A percentile compares a stretch with the other conserved stretches of the same genome.
These are phyloP conservation scores for Epinephelus coioides DNA, from an alignment of 2,797 vertebrate genomes.

Conservation along the genomic window DNA sequence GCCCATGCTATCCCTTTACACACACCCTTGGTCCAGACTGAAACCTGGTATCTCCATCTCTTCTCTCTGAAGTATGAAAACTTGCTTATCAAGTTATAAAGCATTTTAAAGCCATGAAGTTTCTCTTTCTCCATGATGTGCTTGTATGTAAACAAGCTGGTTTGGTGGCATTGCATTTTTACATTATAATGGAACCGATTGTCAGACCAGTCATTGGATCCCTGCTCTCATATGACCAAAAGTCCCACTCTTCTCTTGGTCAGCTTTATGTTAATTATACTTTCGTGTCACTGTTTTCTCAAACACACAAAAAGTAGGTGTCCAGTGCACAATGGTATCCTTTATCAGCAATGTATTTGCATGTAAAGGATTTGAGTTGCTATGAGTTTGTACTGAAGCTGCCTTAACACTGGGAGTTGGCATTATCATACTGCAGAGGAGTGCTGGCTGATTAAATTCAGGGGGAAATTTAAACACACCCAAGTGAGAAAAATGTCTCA, in stretches of 20 bases:
- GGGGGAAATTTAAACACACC: not conserved
- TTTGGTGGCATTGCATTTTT: conserved; percentile 16
- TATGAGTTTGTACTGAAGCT: not conserved
- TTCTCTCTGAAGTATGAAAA: too few relatives aligned
- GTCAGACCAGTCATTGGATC: not conserved
- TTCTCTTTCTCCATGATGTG: rapidly evolving
- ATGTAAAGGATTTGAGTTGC: too few relatives aligned
- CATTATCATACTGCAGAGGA: not conserved
- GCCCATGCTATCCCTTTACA: too few relatives aligned
- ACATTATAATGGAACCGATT: too few relatives aligned
- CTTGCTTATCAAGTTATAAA: not conserved
- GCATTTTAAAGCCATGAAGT: not conserved
- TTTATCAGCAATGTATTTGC: not conserved
- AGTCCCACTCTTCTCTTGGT: not conserved
- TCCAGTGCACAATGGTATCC: not conserved
- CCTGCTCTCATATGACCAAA: not conserved
- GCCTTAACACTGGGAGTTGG: too few relatives aligned
- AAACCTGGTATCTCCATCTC: too few relatives aligned
- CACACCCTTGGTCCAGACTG: too few relatives aligned
- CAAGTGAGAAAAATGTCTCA: not conserved
- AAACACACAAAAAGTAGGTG: not conserved
- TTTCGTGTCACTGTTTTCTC: not conserved
- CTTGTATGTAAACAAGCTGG: not conserved
- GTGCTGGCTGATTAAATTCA: not conserved
- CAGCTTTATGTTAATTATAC: not conserved